Percentiles rank a stretch among this genome's conserved stretches.
phyloP scores from a whole-genome alignment of 1,140 invertebrate species.

The Drosophila jambulina region DNA sequence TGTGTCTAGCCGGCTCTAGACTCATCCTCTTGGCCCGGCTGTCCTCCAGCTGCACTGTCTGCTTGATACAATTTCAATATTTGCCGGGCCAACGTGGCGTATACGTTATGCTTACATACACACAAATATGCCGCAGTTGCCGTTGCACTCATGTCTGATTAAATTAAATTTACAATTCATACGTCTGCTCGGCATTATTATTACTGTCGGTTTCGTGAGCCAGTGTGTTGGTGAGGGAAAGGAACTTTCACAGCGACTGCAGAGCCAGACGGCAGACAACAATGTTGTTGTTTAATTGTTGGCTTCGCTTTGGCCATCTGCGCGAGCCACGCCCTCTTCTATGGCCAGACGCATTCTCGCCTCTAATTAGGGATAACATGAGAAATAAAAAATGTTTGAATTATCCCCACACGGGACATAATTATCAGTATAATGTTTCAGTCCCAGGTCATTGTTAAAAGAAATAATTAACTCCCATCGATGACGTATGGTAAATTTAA shows the following conservation, averaged over 20 bases:
- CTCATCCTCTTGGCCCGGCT: slow-evolving; percentile 21
- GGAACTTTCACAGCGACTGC: slow-evolving; percentile 14
- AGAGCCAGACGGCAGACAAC: slow-evolving; percentile 28
- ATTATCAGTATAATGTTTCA: neutral
- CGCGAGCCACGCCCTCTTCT: slow-evolving; percentile 29
- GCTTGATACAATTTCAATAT: slow-evolving; percentile 63
- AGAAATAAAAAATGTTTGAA: slow-evolving; percentile 7
- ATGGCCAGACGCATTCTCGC: slow-evolving; percentile 8
- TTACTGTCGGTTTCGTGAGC: neutral
- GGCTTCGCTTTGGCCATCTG: slow-evolving; percentile 28
- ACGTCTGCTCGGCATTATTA: slow-evolving; percentile 49
- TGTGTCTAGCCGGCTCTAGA: slow-evolving; percentile 35
- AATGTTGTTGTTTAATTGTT: slow-evolving; percentile 53
- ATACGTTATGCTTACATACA: slow-evolving; percentile 57
- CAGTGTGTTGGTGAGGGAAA: slow-evolving; percentile 8
- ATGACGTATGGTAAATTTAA: neutral
- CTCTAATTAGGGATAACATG: slow-evolving; percentile 47
- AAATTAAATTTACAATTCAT: slow-evolving; percentile 82
- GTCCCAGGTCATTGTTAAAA: neutral
- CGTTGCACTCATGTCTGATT: slow-evolving; percentile 74
- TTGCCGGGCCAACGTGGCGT: slow-evolving; percentile 55
- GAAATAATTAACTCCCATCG: neutral
- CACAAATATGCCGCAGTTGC: slow-evolving; percentile 44
- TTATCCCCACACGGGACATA: neutral
- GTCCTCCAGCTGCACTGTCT: slow-evolving; percentile 18